phyloP scores from a whole-genome alignment of 1,140 invertebrate genomes.

The Apolygus lucorum region DNA sequence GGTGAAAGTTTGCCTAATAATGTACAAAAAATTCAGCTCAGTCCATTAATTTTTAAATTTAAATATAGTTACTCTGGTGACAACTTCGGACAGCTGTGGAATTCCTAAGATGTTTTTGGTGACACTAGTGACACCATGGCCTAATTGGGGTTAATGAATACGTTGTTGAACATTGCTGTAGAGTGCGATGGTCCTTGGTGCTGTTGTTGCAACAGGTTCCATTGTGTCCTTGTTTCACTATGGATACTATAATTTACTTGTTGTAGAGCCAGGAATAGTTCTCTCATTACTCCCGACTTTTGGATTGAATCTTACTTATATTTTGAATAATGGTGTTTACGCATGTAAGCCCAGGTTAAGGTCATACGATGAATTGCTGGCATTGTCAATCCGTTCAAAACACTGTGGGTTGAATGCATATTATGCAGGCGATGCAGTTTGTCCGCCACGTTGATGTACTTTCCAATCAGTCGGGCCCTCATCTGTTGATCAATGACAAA shows the following conservation, averaged over 20 bases:
- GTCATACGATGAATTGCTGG: slow-evolving; percentile 45
- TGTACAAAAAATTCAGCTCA: no score
- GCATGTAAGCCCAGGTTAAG: slow-evolving; percentile 44
- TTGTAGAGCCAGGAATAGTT: neutral
- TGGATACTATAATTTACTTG: no score
- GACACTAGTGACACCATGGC: no score
- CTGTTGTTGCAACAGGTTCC: slow-evolving; percentile 24
- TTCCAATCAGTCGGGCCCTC: slow-evolving; percentile 43
- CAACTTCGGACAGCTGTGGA: no score
- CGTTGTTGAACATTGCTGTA: neutral
- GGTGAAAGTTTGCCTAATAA: no score
- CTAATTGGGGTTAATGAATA: neutral
- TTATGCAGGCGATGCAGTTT: slow-evolving; percentile 46
- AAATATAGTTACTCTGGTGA: no score
- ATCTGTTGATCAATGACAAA: slow-evolving; percentile 37
- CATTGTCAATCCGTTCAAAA: slow-evolving; percentile 46
- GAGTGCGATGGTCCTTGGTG: neutral
- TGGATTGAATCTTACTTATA: slow-evolving; percentile 39
- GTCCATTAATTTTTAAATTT: no score
- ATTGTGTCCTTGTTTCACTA: no score
- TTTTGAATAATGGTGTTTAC: slow-evolving; percentile 44
- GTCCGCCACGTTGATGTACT: slow-evolving; percentile 46
- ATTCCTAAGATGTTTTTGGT: no score
- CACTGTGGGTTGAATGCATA: slow-evolving; percentile 46
- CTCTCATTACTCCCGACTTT: neutral